Percentiles rank a stretch among this genome's conserved stretches.
Conservation (phyloP, 2,888 invertebrate genomes). For the Muschampia plurimacula region DNA sequence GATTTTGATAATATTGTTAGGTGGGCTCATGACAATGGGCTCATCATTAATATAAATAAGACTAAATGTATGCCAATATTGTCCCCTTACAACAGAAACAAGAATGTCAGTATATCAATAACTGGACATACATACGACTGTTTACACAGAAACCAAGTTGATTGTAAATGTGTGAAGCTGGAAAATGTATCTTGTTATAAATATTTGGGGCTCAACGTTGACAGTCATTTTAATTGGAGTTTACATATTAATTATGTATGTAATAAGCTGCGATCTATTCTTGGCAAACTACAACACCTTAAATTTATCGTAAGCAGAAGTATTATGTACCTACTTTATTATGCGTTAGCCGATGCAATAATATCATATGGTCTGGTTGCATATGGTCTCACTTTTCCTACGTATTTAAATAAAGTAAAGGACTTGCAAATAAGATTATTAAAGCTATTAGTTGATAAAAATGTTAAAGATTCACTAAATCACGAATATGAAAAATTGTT, state of each 20-base stretch:
- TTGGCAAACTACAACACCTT: conserved; percentile 5
- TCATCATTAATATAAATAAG: conserved; percentile 15
- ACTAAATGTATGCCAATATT: conserved; percentile 12
- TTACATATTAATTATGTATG: conserved; percentile 2
- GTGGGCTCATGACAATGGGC: conserved; percentile 26
- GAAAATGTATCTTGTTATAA: conserved; percentile 3
- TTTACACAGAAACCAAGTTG: background rate
- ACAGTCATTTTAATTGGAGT: conserved; percentile 9
- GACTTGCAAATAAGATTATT: conserved; percentile 18
- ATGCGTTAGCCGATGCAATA: conserved; percentile 14
- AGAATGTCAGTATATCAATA: background rate
- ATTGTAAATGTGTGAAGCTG: background rate
- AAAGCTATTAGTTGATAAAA: conserved; percentile 1
- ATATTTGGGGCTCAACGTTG: conserved; percentile 10
- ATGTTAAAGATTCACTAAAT: background rate
- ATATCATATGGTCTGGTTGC: conserved; percentile 21
- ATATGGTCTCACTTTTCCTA: conserved; percentile 21
- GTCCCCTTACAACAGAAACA: conserved; percentile 6
- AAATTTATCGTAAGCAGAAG: background rate
- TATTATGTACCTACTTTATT: conserved; percentile 15
- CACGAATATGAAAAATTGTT: conserved; percentile 6
- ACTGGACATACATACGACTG: conserved; percentile 6
- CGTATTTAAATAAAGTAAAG: background rate
- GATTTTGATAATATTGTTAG: conserved; percentile 19
- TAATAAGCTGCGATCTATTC: conserved; percentile 3